Conservation (phyloP, 2,888 invertebrate genomes). For the Microctonus hyperodae region DNA sequence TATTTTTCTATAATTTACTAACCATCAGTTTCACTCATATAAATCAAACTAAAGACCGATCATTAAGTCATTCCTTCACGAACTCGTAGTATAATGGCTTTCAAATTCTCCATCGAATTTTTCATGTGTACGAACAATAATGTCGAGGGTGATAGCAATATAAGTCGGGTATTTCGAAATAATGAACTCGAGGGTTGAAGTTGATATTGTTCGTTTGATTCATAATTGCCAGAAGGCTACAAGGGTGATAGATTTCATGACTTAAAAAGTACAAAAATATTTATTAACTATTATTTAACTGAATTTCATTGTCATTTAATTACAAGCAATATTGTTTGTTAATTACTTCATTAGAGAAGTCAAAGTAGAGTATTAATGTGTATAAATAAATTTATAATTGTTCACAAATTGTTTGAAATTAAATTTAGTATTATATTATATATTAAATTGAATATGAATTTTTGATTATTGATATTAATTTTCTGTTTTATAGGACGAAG, state of each 20-base stretch:
- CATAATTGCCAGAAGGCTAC: not conserved
- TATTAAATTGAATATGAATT: not conserved
- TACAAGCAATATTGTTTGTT: no score
- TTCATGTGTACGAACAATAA: not conserved
- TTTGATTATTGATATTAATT: conserved; percentile 3
- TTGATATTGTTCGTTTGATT: conserved; percentile 12
- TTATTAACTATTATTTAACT: not conserved
- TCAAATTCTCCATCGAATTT: not conserved
- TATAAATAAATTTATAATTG: not conserved
- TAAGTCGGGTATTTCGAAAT: not conserved
- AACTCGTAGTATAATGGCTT: not conserved
- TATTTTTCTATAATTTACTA: not conserved
- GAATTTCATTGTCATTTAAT: not conserved
- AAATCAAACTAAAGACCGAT: not conserved
- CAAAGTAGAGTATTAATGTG: no score
- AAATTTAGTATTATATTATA: no score
- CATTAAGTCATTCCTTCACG: not conserved
- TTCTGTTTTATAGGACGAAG: conserved; percentile 77
- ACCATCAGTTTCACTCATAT: not conserved
- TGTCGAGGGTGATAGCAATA: not conserved
- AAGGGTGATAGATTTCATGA: not conserved
- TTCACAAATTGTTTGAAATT: not conserved
- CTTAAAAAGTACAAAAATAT: not conserved
- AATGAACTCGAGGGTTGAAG: not conserved
- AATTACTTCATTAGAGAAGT: no score